Evolutionary conservation across 2,797 vertebrate species (phyloP), one percentile per base, ranked within the genome.

Genomic region (Trichosurus vulpecula): DNA sequence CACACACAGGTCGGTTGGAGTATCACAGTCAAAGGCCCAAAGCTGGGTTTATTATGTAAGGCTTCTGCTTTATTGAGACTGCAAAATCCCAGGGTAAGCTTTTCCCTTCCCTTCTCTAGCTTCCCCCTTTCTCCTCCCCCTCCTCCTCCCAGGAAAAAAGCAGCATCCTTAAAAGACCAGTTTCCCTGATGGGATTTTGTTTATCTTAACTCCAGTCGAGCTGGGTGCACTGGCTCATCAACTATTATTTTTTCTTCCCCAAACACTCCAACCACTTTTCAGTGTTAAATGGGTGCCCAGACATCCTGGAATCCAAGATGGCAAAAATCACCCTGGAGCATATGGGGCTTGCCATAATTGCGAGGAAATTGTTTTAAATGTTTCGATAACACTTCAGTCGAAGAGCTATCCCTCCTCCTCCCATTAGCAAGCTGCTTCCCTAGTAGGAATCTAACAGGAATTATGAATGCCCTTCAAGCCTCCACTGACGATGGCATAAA

Each of bases 391-490:
- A 97, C 97, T 97, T 96, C 5, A 94, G 54, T n/a, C 92, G 94
- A 56, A 57, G 13, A 35, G 52, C 6, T 92, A 52, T 91, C 66
- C 91, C 93, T 35, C 55, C 96, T 31, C 54, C 61, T 93, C 97
- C 95, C 93, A 27, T 96, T 92, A 96, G 90, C 96, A 97, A 97
- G 92, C 95, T 94, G 96, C 92, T 94, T 97, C 55, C 91, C 91
- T 58, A 27, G 93, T 96, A 95, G 97, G 97, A 98, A 98, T 98
- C 92, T 58, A 27, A 93, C 96, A 95, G 97, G 97, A 98, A 98
- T 98, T 97, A 96, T 97, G 96, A 96, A 96, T 97, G 93, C 94
- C 93, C 95, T 96, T 97, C 97, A 57, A 94, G 90, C 90, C 66
- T 89, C 58, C 58, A 47, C 90, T 96, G 95, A 96, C 27, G 97